These are phyloP conservation scores for Ligdia adustata DNA, from an alignment of 2,888 invertebrate species.

Conservation along the genomic window DNA sequence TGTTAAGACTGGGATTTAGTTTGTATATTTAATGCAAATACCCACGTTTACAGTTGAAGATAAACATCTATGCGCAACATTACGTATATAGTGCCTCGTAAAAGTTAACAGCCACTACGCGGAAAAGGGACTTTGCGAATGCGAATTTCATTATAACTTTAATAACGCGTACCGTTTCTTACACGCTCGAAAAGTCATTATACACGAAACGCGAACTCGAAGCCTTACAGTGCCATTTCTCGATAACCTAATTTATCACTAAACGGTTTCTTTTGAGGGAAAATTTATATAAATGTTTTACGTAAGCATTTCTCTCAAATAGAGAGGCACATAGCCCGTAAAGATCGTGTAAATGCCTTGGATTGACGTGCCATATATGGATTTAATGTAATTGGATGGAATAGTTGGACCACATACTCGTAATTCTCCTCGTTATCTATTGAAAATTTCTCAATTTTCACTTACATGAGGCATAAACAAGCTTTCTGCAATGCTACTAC, in stretches of 20 bases:
- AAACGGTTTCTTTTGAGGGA: neutral
- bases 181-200: constrained; percentile 10
- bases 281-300: neutral
- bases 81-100: constrained; percentile 26
- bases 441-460: too few species aligned
- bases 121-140: constrained; percentile 28
- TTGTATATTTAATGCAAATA: constrained; percentile 23
- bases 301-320: neutral
- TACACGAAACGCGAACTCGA: neutral
- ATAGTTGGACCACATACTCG: too few species aligned
- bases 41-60: constrained; percentile 18
- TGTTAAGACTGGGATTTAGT: constrained; percentile 15
- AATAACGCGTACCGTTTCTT: constrained; percentile 3
- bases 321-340: neutral
- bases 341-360: too few species aligned
- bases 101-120: constrained; percentile 29
- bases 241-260: constrained; percentile 1
- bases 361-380: too few species aligned
- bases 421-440: too few species aligned
- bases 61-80: constrained; percentile 20
- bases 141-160: constrained; percentile 23
- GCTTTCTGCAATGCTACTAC: too few species aligned
- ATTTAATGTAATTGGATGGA: too few species aligned
- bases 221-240: constrained; percentile 1
- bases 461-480: too few species aligned